Conservation (phyloP, 1,140 invertebrate genomes). For the Colletes gigas region DNA sequence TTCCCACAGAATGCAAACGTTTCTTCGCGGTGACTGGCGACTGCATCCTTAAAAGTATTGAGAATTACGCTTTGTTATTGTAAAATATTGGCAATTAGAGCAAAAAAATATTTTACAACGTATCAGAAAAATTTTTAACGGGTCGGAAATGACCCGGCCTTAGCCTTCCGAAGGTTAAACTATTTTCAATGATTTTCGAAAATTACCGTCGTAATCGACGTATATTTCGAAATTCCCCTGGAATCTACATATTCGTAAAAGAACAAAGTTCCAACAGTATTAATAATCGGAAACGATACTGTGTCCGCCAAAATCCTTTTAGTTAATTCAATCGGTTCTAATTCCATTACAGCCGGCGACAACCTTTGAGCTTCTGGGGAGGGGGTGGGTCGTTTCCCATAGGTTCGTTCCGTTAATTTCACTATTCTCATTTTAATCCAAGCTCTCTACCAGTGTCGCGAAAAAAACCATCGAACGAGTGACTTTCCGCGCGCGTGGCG, state of each 20-base stretch:
- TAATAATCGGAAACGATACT: slow-evolving; percentile 52
- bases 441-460: slow-evolving; percentile 16
- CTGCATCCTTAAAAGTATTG: slow-evolving; percentile 1
- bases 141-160: too few relatives aligned
- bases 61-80: too few relatives aligned
- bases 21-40: neutral
- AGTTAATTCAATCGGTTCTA: slow-evolving; percentile 67
- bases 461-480: slow-evolving; percentile 38
- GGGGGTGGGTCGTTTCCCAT: slow-evolving; percentile 35
- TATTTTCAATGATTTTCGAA: too few relatives aligned
- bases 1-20: slow-evolving; percentile 32
- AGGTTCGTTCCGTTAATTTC: slow-evolving; percentile 61
- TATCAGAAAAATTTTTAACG: too few relatives aligned
- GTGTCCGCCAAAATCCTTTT: slow-evolving; percentile 61
- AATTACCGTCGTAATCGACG: too few relatives aligned
- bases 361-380: slow-evolving; percentile 45
- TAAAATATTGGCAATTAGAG: too few relatives aligned
- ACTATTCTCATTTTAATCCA: slow-evolving; percentile 45
- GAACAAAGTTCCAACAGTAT: slow-evolving; percentile 18
- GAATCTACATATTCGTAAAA: too few relatives aligned
- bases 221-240: too few relatives aligned
- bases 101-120: too few relatives aligned
- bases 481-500: slow-evolving; percentile 8
- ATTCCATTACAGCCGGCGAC: slow-evolving; percentile 59
- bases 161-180: too few relatives aligned